Evolutionary conservation across 2,113 vertebrate species (phyloP).

Genomic region (Poicephalus meyeri): DNA sequence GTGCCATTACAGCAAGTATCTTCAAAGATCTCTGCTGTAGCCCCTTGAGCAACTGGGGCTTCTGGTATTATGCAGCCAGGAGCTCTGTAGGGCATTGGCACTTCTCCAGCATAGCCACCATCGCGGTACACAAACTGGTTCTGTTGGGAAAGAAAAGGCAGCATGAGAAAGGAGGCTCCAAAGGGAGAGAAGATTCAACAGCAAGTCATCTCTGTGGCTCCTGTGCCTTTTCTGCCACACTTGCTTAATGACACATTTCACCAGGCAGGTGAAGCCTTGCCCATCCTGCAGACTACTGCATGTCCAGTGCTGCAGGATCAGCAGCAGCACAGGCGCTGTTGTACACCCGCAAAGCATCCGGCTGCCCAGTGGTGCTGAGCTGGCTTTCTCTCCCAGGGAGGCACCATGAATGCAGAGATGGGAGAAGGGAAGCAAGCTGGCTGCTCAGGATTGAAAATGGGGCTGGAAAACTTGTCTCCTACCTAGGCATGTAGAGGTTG

Average conservation of each 20-base stretch:
- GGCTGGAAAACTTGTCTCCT: neutral
- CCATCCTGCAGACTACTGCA: neutral
- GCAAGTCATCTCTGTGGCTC: neutral
- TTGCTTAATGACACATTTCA: neutral
- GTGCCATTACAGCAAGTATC: conserved; percentile 91
- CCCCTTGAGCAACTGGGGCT: conserved; percentile 72
- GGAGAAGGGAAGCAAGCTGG: neutral
- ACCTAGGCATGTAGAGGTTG: fast-evolving
- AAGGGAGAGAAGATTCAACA: neutral
- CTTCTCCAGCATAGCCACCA: conserved; percentile 75
- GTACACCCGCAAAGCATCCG: fast-evolving
- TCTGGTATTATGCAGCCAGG: conserved; percentile 76
- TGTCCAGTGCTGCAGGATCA: fast-evolving
- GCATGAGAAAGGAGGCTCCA: neutral
- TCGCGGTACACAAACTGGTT: conserved; percentile 92
- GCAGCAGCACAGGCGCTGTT: neutral
- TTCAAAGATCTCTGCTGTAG: conserved; percentile 81
- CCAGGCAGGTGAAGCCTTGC: neutral
- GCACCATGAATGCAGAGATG: neutral
- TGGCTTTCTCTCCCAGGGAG: neutral
- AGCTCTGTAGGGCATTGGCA: conserved; percentile 71
- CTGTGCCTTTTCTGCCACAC: neutral
- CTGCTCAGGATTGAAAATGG: neutral
- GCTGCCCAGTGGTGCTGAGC: neutral
- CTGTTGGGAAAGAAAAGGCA: conserved; percentile 64